Conservation (phyloP, 2,113 vertebrate genomes). For the Vulpes lagopus region DNA sequence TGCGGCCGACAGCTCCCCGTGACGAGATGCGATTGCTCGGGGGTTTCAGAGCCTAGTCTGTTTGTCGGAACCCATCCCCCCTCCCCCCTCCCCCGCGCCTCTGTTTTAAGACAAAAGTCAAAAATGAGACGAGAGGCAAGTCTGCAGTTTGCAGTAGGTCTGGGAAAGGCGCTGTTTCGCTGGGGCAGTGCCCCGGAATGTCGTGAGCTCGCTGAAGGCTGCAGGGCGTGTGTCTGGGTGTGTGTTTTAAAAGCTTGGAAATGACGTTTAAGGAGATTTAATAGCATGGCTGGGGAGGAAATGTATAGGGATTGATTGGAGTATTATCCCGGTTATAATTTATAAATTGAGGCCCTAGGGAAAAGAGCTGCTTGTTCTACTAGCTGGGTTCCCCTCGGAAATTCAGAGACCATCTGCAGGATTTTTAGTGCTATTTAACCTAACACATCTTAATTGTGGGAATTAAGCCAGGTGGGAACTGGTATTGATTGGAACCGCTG, state of each 20-base stretch:
- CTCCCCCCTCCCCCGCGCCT: neutral
- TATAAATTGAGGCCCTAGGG: conserved; percentile 71
- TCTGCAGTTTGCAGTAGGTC: conserved; percentile 7
- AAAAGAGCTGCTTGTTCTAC: conserved; percentile 22
- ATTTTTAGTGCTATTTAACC: neutral
- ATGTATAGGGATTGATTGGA: neutral
- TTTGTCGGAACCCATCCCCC: conserved; percentile 1
- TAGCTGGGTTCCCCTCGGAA: neutral
- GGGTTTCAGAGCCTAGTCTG: conserved; percentile 39
- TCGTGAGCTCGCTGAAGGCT: conserved; percentile 3
- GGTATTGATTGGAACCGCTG: neutral
- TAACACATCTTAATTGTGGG: neutral
- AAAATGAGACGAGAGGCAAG: neutral
- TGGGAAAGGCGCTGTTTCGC: neutral
- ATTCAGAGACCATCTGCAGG: conserved; percentile 27
- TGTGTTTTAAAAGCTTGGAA: conserved; percentile 26
- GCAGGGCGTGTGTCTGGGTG: conserved; percentile 64
- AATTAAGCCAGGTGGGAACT: neutral
- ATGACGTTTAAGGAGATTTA: conserved; percentile 56
- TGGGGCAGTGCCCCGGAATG: neutral
- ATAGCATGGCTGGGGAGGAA: conserved; percentile 58
- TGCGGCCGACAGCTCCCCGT: neutral
- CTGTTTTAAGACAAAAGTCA: conserved; percentile 41
- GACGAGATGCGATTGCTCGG: conserved; percentile 63
- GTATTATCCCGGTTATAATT: conserved; percentile 54